Percentiles rank a stretch among this genome's conserved stretches.
Evolutionary conservation across 2,797 vertebrate genomes (phyloP).

Genomic region (Clamator glandarius): DNA sequence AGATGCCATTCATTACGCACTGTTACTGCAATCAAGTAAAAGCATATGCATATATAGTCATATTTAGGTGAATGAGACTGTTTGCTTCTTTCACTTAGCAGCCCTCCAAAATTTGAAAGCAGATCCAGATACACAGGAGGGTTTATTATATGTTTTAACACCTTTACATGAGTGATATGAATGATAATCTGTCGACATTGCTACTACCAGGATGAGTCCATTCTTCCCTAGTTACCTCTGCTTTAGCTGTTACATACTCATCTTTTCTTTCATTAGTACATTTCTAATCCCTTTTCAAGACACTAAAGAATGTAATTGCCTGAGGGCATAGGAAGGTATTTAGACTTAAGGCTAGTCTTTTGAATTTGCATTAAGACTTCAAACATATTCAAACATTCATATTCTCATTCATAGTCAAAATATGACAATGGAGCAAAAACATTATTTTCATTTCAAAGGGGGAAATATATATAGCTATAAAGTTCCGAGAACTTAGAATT

Average conservation of each 20-base stretch:
- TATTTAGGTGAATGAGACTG: neutral
- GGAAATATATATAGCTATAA: neutral
- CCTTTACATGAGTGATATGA: neutral
- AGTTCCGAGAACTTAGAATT: neutral
- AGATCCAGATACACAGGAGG: neutral
- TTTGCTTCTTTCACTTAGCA: neutral
- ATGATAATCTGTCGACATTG: neutral
- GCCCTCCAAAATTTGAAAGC: neutral
- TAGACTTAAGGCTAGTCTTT: neutral
- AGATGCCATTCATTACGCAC: accelerated
- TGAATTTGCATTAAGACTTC: neutral
- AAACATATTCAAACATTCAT: neutral
- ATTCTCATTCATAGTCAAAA: neutral
- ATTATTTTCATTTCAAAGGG: neutral
- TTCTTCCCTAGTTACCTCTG: neutral
- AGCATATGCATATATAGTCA: no score
- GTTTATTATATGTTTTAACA: neutral
- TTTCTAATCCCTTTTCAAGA: neutral
- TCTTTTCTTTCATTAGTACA: neutral
- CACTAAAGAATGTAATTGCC: neutral
- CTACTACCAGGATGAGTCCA: neutral
- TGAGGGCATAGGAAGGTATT: neutral
- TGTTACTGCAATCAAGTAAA: neutral
- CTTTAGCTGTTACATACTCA: neutral
- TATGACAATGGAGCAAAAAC: neutral